These are phyloP conservation scores for Ypsolopha sequella DNA, from an alignment of 2,888 invertebrate genomes.

Conservation along the genomic window DNA sequence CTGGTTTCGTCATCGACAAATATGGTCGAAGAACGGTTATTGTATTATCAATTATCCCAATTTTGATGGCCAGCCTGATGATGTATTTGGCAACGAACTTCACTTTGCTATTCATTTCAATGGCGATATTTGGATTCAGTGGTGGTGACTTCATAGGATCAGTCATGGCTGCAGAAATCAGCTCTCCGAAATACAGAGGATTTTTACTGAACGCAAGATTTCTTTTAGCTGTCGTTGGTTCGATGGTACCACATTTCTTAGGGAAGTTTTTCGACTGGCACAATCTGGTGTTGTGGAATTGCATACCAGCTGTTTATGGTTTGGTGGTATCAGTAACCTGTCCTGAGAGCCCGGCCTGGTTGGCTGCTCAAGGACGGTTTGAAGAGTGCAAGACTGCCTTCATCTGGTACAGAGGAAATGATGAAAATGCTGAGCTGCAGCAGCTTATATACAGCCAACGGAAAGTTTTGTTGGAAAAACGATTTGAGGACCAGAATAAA, in stretches of 20 bases:
- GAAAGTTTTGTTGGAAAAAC: neutral
- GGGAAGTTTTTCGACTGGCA: neutral
- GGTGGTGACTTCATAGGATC: neutral
- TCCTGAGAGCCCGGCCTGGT: conserved; percentile 4
- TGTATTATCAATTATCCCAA: neutral
- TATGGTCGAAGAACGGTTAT: neutral
- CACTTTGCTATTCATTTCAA: neutral
- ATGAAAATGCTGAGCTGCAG: neutral
- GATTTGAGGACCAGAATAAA: neutral
- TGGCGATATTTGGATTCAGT: neutral
- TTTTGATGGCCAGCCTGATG: neutral
- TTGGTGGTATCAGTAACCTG: neutral
- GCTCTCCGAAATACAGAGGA: neutral
- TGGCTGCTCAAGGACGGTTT: conserved; percentile 1
- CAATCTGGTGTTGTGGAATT: neutral
- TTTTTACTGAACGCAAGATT: neutral
- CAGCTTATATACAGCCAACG: neutral
- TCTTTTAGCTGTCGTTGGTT: neutral
- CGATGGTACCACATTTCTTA: neutral
- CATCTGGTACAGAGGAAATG: neutral
- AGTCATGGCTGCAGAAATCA: neutral
- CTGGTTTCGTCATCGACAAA: neutral
- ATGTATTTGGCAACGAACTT: neutral
- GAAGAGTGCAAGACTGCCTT: neutral
- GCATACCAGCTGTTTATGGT: neutral